Evolutionary conservation across 92 coral and sea anemone genomes (phyloP).

Genomic region (Blastomussa wellsi): DNA sequence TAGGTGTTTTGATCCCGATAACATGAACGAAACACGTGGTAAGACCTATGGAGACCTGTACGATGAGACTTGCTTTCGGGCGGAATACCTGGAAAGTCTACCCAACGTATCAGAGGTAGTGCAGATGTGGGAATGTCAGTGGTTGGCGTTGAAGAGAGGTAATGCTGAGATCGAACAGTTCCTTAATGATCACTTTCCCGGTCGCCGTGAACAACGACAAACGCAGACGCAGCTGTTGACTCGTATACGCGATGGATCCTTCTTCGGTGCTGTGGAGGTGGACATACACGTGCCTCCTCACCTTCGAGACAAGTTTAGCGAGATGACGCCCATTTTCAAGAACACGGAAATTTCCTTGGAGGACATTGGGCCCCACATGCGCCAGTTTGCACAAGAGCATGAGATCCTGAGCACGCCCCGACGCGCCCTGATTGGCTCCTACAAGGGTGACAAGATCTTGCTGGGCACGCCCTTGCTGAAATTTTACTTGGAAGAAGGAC

Average conservation of each 20-base stretch:
- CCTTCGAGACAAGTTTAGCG: constrained; percentile 24
- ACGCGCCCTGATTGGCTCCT: not conserved
- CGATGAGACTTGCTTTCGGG: too few relatives aligned
- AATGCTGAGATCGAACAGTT: not conserved
- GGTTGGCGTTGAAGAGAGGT: not conserved
- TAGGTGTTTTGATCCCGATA: not conserved
- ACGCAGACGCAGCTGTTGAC: too few relatives aligned
- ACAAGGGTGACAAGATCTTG: not conserved
- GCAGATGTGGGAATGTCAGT: not conserved
- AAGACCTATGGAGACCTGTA: not conserved
- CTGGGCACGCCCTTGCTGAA: not conserved
- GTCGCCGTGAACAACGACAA: not conserved
- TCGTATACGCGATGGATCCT: too few relatives aligned
- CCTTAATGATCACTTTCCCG: not conserved
- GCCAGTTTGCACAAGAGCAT: not conserved
- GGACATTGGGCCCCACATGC: constrained; percentile 42
- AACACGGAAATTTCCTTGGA: constrained; percentile 28
- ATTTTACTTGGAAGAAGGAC: not conserved
- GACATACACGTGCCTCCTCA: constrained; percentile 43
- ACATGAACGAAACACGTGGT: not conserved
- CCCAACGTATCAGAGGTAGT: not conserved
- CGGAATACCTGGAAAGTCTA: too few relatives aligned
- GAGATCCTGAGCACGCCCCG: not conserved
- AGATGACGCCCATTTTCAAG: constrained; percentile 41
- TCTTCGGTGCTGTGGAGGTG: constrained; percentile 15